Evolutionary conservation across 2,888 invertebrate species (phyloP).

Genomic region (Drosophila nr. medialis): DNA sequence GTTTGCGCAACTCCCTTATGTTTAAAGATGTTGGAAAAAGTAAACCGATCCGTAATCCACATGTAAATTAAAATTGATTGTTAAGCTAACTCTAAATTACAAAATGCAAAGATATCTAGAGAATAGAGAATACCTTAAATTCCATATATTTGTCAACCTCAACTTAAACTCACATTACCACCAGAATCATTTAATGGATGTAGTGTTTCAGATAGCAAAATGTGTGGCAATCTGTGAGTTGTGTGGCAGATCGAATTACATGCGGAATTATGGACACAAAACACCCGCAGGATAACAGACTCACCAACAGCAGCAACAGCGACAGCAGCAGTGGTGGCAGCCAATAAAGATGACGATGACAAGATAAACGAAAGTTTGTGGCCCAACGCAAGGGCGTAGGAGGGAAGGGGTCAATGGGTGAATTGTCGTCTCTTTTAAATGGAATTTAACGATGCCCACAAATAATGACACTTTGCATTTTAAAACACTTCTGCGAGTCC

Average conservation of each 20-base stretch:
- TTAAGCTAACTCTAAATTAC: neutral
- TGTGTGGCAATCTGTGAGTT: slow-evolving; percentile 34
- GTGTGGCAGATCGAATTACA: slow-evolving; percentile 70
- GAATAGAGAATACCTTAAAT: neutral
- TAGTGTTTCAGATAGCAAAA: slow-evolving; percentile 34
- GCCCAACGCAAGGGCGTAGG: slow-evolving; percentile 8
- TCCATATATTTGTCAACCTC: neutral
- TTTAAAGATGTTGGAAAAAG: slow-evolving; percentile 23
- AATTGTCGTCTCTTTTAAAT: slow-evolving; percentile 63
- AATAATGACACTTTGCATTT: slow-evolving; percentile 77
- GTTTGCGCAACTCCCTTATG: slow-evolving; percentile 13
- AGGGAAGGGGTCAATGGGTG: neutral
- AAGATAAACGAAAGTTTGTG: slow-evolving; percentile 65
- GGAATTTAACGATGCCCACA: slow-evolving; percentile 78
- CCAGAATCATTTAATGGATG: slow-evolving; percentile 30
- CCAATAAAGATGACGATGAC: slow-evolving; percentile 74
- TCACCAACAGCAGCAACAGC: slow-evolving; percentile 39
- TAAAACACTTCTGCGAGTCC: slow-evolving; percentile 66
- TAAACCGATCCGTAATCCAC: slow-evolving; percentile 2
- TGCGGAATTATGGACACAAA: slow-evolving; percentile 65
- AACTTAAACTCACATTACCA: slow-evolving; percentile 15
- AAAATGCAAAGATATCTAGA: neutral
- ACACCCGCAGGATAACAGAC: slow-evolving; percentile 54
- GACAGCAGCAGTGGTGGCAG: slow-evolving; percentile 37
- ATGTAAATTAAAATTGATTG: neutral